Percentiles rank a stretch among this genome's conserved stretches.
These are phyloP conservation scores for Myrmecophaga tridactyla DNA, from an alignment of 2,113 vertebrate species.

Conservation along the genomic window DNA sequence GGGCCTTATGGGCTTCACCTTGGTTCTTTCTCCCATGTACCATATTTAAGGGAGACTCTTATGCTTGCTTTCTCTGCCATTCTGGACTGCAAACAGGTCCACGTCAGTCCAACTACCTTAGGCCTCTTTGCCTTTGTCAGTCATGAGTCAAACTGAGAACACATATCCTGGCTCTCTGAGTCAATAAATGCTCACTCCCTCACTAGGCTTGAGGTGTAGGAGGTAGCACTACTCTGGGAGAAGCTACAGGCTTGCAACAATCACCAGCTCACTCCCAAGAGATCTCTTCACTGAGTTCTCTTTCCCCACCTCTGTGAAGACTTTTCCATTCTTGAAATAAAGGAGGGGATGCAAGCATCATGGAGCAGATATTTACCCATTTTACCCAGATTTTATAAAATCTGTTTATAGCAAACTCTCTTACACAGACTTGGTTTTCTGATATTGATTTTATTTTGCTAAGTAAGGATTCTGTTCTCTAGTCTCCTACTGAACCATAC, in stretches of 20 bases:
- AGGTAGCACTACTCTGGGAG: background rate
- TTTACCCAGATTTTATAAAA: background rate
- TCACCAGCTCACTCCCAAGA: background rate
- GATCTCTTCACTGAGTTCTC: background rate
- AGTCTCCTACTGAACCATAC: rapidly evolving
- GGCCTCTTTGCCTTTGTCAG: background rate
- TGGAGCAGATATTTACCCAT: background rate
- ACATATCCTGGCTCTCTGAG: background rate
- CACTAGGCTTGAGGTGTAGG: background rate
- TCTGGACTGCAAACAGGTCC: background rate
- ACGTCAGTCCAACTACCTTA: background rate
- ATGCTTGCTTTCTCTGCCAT: background rate
- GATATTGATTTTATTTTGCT: background rate
- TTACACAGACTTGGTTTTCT: background rate
- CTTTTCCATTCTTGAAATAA: background rate
- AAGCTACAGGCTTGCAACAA: background rate
- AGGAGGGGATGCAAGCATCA: background rate
- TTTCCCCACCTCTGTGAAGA: background rate
- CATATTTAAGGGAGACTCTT: background rate
- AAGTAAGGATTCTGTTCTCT: background rate
- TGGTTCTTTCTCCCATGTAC: background rate
- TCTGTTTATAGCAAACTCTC: background rate
- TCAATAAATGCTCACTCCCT: background rate
- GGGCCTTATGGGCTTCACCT: rapidly evolving
- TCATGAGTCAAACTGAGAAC: background rate